Evolutionary conservation across 2,113 vertebrate species (phyloP), one percentile per base, ranked within the genome.

Genomic region (Nicator chloris): DNA sequence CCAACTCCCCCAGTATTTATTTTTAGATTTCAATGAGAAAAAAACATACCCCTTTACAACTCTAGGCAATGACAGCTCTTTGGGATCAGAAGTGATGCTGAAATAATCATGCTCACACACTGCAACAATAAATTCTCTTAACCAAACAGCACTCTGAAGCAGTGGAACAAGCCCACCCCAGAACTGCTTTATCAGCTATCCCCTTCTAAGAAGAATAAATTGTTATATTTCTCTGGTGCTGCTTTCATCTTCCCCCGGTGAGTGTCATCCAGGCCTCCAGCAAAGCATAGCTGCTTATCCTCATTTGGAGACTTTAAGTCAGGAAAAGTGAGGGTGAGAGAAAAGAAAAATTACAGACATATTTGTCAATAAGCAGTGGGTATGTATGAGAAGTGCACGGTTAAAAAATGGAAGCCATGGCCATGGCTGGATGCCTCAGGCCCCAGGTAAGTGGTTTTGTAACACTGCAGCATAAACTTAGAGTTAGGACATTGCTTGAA

Each of bases 161-260:
- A 69, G 42, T 76, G 56, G 51, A 92, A 87, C 78, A 82, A 81
- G 42, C 13, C 51, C 59, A 82, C 45, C 44, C 12, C 39, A 90
- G 85, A 93, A 93, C 87, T 95, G 77, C 92, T 91, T 95, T 94
- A 95, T 96, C 88, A 82, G 75, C 81, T 86, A 12, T 60, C 59
- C 63, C 10, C 44, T 86, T 96, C 56, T 86, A 95, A 96, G 94
- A 93, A 91, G 86, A 96, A 95, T 97, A 96, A 95, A 31, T 69
- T 90, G 71, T 90, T 96, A 33, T 40, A 91, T 91, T 95, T 92
- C 47, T 94, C 88, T 95, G 26, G 76, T 92, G 71, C 49, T 78
- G 81, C 96, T 97, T 97, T 96, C 86, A 94, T 96, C 76, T 94
- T 92, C 60, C 26, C 37, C 93, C 63, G 73, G 21, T 90, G 78